A percentile compares a stretch with the other conserved stretches of the same genome.
Conservation (phyloP, 1,140 invertebrate species). For the Drosophila lacteicornis region DNA sequence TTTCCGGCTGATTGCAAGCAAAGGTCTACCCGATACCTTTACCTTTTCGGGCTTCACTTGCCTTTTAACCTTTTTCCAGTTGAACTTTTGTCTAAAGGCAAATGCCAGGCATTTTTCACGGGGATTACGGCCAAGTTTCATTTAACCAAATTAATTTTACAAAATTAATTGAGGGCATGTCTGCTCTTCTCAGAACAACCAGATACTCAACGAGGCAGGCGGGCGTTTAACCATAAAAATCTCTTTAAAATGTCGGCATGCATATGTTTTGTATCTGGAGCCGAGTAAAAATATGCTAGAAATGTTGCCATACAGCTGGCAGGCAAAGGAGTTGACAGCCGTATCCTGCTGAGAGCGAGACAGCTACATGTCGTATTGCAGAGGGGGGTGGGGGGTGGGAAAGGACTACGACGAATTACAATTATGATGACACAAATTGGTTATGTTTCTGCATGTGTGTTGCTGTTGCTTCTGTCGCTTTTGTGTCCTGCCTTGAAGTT, state of each 20-base stretch:
- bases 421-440: conserved; percentile 83
- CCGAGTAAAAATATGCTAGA: conserved; percentile 43
- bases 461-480: conserved; percentile 34
- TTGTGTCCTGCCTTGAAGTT: conserved; percentile 43
- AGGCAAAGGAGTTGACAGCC: conserved; percentile 55
- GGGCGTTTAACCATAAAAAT: conserved; percentile 25
- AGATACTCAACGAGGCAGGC: background rate
- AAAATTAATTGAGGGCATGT: conserved; percentile 41
- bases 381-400: background rate
- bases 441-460: conserved; percentile 66
- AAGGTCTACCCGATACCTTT: conserved; percentile 40
- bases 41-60: conserved; percentile 33
- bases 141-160: conserved; percentile 75
- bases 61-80: conserved; percentile 47
- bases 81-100: conserved; percentile 45
- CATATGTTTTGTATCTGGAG: conserved; percentile 35
- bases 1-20: conserved; percentile 57
- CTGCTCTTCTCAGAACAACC: background rate
- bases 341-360: conserved; percentile 35
- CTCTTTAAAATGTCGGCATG: conserved; percentile 33
- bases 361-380: conserved; percentile 15
- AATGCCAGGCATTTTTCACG: conserved; percentile 35
- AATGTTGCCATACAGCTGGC: conserved; percentile 39
- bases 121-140: conserved; percentile 47
- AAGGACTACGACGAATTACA: conserved; percentile 67